A percentile compares a stretch with the other conserved stretches of the same genome.
phyloP scores from a whole-genome alignment of 2,797 vertebrate species.

The Anguilla pacifica region DNA sequence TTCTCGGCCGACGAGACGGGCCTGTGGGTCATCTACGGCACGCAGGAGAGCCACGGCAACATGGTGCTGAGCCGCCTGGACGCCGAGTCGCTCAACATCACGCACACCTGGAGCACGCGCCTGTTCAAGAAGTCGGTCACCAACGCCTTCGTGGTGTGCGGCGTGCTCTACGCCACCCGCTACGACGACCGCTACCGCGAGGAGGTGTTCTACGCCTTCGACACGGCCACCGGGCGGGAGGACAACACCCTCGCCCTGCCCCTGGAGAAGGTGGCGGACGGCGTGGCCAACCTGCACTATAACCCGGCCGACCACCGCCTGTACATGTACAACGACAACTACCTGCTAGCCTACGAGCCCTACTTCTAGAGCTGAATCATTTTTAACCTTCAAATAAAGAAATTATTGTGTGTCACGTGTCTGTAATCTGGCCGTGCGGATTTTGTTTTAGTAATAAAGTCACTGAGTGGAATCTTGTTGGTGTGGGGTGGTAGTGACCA shows the following conservation, averaged over 20 bases:
- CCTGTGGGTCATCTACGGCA: constrained; percentile 72
- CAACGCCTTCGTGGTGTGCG: constrained; percentile 72
- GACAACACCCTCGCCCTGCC: constrained; percentile 59
- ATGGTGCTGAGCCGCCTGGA: constrained; percentile 64
- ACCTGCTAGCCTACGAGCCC: constrained; percentile 65
- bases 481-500: background rate
- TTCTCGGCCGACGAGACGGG: constrained; percentile 66
- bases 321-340: constrained; percentile 72
- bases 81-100: background rate
- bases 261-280: constrained; percentile 64
- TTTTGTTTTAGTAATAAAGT: background rate
- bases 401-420: background rate
- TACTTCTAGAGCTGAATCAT: constrained; percentile 44
- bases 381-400: background rate
- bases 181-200: constrained; percentile 56
- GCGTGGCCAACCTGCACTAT: constrained; percentile 69
- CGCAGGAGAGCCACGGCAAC: constrained; percentile 68
- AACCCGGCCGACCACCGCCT: constrained; percentile 64
- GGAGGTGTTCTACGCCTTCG: constrained; percentile 74
- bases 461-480: background rate
- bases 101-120: constrained; percentile 70
- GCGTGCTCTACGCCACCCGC: constrained; percentile 63
- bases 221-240: constrained; percentile 65
- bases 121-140: constrained; percentile 70
- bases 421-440: background rate